Evolutionary conservation across 2,888 invertebrate genomes (phyloP), one percentile per base, ranked within the genome.

Genomic region (Parelbella ahira): DNA sequence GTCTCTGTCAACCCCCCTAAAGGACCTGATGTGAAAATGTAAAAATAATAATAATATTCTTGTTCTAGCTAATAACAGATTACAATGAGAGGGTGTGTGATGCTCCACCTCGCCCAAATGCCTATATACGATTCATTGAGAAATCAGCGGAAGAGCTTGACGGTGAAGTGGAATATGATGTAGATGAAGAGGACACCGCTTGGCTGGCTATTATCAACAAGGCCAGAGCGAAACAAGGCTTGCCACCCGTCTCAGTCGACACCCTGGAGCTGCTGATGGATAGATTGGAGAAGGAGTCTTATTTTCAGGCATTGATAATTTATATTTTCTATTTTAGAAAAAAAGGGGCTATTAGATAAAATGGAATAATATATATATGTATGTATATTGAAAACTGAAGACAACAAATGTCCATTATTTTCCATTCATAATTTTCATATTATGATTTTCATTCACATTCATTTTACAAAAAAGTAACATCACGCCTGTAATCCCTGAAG

Each of bases 221-320:
- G 56, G 90, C 92, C 54, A 89, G 99, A 30, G 88, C 91, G 37
- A 90, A 92, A 24, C 91, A 92, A 37, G 92, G 92, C 1, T 70
- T 96, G 18, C 91, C 92, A 1, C 87, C 91, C 0, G 93, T 99
- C n/a, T 92, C 93, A 23, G 93, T 96, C 12, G 96, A 97, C 65
- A 94, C 93, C 0, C 91, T 99, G 68, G 99, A 99, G 72, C 77
- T 97, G n/a, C 82, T 99, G 1, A 98, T 99, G 97, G 99, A 99
- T 78, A 90, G 98, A 41, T 86, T 99, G 55, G 99, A 99, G 68
- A 99, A 99, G 74, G 98, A 98, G 73, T 98, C 98, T 0, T 97
- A 96, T 73, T 98, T 98, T 71, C 96, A 97, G 79, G 93, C 92
- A 21, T 7, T 32, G 15, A 25, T 39, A n/a, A 19, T 29, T 20